These are phyloP conservation scores for Macrosiphum euphorbiae DNA, from an alignment of 2,888 invertebrate genomes.

Conservation along the genomic window DNA sequence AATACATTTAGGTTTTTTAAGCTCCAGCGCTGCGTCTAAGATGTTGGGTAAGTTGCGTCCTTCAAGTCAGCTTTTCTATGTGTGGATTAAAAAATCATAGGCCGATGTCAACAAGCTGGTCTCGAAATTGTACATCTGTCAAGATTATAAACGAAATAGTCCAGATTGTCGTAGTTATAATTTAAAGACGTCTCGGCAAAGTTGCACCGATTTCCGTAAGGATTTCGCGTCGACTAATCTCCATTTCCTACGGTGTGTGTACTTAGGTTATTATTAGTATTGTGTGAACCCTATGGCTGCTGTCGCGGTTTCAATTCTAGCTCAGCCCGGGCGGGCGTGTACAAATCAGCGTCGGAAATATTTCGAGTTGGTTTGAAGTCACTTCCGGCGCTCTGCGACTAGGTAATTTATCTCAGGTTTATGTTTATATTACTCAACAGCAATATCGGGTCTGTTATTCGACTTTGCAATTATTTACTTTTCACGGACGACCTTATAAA, in stretches of 20 bases:
- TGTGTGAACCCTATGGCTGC: not conserved
- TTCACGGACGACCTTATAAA: not conserved
- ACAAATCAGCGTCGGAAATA: constrained; percentile 1
- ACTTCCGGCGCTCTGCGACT: not conserved
- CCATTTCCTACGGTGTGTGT: not conserved
- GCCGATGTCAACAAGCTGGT: not conserved
- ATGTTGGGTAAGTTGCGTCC: too few species aligned
- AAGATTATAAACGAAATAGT: not conserved
- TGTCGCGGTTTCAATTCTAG: not conserved
- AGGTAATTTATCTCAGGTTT: not conserved
- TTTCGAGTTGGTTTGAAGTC: not conserved
- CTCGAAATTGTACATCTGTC: not conserved
- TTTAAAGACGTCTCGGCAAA: not conserved
- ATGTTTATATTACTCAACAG: not conserved
- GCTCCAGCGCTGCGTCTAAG: too few species aligned
- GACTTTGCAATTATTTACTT: constrained; percentile 9
- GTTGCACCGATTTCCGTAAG: not conserved
- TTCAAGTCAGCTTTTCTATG: too few species aligned
- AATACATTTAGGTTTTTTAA: too few species aligned
- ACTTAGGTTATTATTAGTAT: not conserved
- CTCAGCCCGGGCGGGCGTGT: not conserved
- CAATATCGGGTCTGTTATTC: not conserved
- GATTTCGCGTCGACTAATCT: not conserved
- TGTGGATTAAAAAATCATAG: not conserved
- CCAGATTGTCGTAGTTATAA: not conserved